Evolutionary conservation across 2,888 invertebrate species (phyloP), one percentile per base, ranked within the genome.

Genomic region (Cerastis rubricosa): DNA sequence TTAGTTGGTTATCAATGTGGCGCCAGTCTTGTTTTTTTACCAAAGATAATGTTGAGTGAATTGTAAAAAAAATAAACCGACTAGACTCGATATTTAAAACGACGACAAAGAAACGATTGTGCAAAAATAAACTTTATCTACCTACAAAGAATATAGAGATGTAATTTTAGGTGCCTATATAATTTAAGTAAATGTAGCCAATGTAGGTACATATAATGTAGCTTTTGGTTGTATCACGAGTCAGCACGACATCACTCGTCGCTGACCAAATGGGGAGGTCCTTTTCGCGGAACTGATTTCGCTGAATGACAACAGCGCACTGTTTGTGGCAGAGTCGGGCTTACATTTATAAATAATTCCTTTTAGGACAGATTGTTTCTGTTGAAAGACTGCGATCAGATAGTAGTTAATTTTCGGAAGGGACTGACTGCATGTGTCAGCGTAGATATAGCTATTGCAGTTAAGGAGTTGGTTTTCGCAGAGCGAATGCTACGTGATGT

Each of bases 21-120:
- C 95, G 94, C 95, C 94, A 91, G 91, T 87, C 90, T 86, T 89
- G 90, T 92, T 94, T 94, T 93, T 93, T 89, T 91, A 83, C 59
- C 47, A 70, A 84, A 86, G 86, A 87, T 90, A 84, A 85, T 87
- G 65, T 83, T 80, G 78, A 84, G 83, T 83, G 85, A 80, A 81
- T 81, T 82, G 81, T 83, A 79, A 86, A 78, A 85, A 80, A 75
- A 40, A 22, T 19, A 47, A 80, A 79, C 63, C 25, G 71, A 86
- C 82, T 84, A 87, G 85, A 81, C 81, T 74, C 75, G 80, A 85
- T 84, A 84, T 88, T 80, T 76, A 72, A 84, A 76, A 73, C 66
- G 64, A 66, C 49, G 72, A 84, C 78, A 81, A 81, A 74, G 81
- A 79, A 77, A 75, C 69, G 47, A 79, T 81, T 84, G 78, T 84